phyloP scores from a whole-genome alignment of 2,113 vertebrate genomes.

The Alces alces region DNA sequence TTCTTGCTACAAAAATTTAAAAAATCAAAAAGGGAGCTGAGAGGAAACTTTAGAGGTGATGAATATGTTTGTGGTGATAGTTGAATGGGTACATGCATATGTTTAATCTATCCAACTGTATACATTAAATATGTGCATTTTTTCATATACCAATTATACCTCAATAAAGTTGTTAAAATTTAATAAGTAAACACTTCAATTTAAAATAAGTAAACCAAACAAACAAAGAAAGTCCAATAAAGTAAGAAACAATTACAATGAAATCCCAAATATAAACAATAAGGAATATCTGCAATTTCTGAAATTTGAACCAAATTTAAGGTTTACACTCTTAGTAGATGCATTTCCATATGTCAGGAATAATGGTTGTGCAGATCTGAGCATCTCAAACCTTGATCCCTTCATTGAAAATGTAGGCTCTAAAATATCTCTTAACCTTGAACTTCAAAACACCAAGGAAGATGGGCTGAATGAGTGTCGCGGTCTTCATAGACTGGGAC shows the following conservation, averaged over 20 bases:
- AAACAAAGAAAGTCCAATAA: neutral
- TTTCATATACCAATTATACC: neutral
- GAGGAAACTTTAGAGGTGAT: neutral
- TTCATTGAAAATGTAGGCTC: neutral
- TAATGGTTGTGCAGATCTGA: neutral
- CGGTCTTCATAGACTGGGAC: too few species aligned
- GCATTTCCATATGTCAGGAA: neutral
- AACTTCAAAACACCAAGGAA: neutral
- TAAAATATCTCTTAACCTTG: neutral
- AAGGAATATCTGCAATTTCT: neutral
- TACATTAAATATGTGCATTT: neutral
- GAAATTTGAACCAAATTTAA: neutral
- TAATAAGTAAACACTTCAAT: neutral
- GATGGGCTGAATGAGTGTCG: neutral
- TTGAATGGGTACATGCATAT: neutral
- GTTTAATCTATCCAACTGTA: neutral
- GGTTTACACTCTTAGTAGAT: neutral
- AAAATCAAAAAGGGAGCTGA: neutral
- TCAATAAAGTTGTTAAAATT: neutral
- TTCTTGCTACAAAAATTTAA: neutral
- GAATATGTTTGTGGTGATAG: neutral
- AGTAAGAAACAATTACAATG: neutral
- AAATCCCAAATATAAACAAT: neutral
- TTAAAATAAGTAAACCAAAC: neutral
- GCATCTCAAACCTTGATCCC: neutral